Percentiles rank a stretch among this genome's conserved stretches.
Conservation (phyloP, 2,113 vertebrate species). For the Larimichthys crocea region DNA sequence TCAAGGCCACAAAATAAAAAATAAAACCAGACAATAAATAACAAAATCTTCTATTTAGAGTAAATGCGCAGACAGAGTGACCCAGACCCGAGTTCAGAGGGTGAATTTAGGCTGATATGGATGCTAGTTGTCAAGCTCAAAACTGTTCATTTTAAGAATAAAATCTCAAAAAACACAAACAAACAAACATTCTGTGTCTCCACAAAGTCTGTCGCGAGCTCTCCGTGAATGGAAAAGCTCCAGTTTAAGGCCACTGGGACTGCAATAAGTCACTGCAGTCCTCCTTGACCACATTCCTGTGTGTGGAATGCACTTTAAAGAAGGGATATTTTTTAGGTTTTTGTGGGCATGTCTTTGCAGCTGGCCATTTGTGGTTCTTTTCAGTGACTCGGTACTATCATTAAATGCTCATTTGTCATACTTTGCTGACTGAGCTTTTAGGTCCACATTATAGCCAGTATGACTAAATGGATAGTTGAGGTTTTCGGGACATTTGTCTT, state of each 20-base stretch:
- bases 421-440: constrained; percentile 40
- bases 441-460: constrained; percentile 4
- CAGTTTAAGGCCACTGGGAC: constrained; percentile 12
- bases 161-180: background rate
- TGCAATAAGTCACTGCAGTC: constrained; percentile 20
- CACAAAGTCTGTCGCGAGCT: constrained; percentile 5
- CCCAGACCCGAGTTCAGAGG: background rate
- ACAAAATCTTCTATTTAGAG: constrained; percentile 9
- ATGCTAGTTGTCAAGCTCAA: background rate
- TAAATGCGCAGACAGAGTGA: constrained; percentile 1
- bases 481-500: constrained; percentile 36
- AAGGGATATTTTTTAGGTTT: constrained; percentile 49
- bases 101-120: background rate
- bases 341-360: constrained; percentile 43
- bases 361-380: constrained; percentile 44
- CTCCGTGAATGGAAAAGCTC: constrained; percentile 15
- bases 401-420: constrained; percentile 69
- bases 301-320: constrained; percentile 40
- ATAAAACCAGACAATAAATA: background rate
- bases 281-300: constrained; percentile 29
- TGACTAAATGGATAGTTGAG: constrained; percentile 33
- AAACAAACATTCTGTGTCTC: constrained; percentile 10
- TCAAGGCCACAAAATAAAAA: background rate
- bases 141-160: background rate
- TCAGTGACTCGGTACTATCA: constrained; percentile 46